Percentiles rank a stretch among this genome's conserved stretches.
phyloP scores from a whole-genome alignment of 2,113 vertebrate species.

The Carassius gibelio region DNA sequence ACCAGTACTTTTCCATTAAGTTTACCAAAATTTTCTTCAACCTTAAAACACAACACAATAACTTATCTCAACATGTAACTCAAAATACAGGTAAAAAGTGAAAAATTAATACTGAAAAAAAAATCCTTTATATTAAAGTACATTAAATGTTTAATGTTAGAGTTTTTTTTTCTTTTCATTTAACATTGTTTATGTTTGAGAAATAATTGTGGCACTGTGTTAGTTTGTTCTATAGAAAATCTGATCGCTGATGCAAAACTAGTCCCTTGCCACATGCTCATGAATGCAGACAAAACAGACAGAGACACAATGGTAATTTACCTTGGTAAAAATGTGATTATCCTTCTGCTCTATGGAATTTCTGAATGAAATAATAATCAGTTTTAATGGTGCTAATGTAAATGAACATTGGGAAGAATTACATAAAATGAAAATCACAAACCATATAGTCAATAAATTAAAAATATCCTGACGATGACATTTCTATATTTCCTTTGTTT shows the following conservation, averaged over 20 bases:
- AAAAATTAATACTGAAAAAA: background rate
- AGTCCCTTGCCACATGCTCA: conserved; percentile 6
- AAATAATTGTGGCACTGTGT: background rate
- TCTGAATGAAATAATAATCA: conserved; percentile 5
- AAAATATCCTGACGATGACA: conserved; percentile 35
- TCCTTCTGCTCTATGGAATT: conserved; percentile 6
- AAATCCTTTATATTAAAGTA: background rate
- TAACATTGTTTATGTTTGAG: background rate
- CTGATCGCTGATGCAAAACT: background rate
- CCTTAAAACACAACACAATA: no score
- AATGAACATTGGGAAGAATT: conserved; percentile 10
- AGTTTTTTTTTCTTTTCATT: background rate
- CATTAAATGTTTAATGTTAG: background rate
- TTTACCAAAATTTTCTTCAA: background rate
- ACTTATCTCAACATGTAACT: no score
- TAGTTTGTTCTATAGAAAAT: background rate
- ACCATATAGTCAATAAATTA: conserved; percentile 15
- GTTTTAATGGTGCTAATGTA: conserved; percentile 2
- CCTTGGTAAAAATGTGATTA: conserved; percentile 19
- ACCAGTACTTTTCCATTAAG: background rate
- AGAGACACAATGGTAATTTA: conserved; percentile 15
- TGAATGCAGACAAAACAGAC: background rate
- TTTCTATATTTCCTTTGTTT: conserved; percentile 47
- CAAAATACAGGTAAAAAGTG: background rate
- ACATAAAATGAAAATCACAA: conserved; percentile 47